Evolutionary conservation across 2,888 invertebrate genomes (phyloP).

Genomic region (Drosophila histrio): DNA sequence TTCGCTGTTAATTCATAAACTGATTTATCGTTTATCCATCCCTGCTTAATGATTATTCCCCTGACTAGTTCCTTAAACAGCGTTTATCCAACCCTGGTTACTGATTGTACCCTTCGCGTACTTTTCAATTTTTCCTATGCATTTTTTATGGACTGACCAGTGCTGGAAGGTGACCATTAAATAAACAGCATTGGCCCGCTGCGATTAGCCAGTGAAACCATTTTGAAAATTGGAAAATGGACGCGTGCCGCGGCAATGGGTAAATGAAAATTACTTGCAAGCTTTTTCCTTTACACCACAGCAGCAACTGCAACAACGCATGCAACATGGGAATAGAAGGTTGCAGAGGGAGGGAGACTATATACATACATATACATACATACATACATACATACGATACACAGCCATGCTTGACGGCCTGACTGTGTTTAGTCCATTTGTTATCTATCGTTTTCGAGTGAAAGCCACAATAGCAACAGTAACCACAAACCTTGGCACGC

Average conservation of each 20-base stretch:
- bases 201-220: slow-evolving; percentile 38
- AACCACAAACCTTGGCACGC: slow-evolving; percentile 39
- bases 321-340: too few species aligned
- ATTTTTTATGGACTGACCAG: slow-evolving; percentile 31
- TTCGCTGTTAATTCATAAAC: neutral
- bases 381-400: too few species aligned
- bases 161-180: slow-evolving; percentile 36
- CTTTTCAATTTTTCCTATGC: slow-evolving; percentile 11
- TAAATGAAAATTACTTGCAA: slow-evolving; percentile 16
- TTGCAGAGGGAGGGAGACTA: too few species aligned
- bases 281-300: neutral
- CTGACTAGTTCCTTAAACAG: neutral
- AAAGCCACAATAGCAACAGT: slow-evolving; percentile 30
- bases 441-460: slow-evolving; percentile 35
- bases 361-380: too few species aligned
- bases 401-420: slow-evolving; percentile 42
- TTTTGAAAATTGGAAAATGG: slow-evolving; percentile 51
- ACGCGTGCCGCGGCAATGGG: slow-evolving; percentile 20
- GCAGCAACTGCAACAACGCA: slow-evolving; percentile 23
- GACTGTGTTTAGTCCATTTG: slow-evolving; percentile 14
- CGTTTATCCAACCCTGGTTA: neutral
- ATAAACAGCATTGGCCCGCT: slow-evolving; percentile 38
- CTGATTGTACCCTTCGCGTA: neutral
- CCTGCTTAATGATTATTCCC: too few species aligned
- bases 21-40: slow-evolving; percentile 3